These are phyloP conservation scores for Blastomussa wellsi DNA, from an alignment of 92 coral and sea anemone genomes.

Conservation along the genomic window DNA sequence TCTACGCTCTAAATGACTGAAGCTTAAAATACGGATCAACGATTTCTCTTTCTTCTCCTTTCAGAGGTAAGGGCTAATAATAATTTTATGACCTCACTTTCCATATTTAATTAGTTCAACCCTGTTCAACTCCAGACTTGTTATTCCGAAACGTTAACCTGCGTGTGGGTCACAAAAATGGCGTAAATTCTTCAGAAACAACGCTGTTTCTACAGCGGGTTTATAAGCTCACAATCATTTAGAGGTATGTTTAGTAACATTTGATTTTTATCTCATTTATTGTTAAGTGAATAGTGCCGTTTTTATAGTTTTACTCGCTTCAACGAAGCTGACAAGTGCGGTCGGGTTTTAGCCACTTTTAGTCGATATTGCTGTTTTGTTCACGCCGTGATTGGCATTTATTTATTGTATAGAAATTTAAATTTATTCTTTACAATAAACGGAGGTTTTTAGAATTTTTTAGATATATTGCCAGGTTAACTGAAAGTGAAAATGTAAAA, in stretches of 20 bases:
- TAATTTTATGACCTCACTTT: slow-evolving; percentile 28
- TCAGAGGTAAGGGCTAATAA: background rate
- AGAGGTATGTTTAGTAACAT: slow-evolving; percentile 17
- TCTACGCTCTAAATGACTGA: too few species aligned
- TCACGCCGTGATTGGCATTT: background rate
- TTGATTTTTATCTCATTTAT: background rate
- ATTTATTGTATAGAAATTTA: background rate
- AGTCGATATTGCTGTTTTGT: background rate
- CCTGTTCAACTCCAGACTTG: background rate
- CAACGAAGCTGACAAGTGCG: background rate
- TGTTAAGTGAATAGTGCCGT: background rate
- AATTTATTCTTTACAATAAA: background rate
- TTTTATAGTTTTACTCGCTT: background rate
- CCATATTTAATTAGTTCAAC: slow-evolving; percentile 9
- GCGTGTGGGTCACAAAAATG: slow-evolving; percentile 10
- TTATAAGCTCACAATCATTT: background rate
- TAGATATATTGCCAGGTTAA: background rate
- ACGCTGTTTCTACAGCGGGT: background rate
- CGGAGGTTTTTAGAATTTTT: background rate
- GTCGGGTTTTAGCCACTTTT: background rate
- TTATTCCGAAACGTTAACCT: background rate
- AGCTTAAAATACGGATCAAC: background rate
- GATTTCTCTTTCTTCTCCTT: background rate
- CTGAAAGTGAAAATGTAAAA: background rate
- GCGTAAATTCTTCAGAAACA: slow-evolving; percentile 5